phyloP scores from a whole-genome alignment of 2,888 invertebrate genomes.

The Crossocerus cetratus region DNA sequence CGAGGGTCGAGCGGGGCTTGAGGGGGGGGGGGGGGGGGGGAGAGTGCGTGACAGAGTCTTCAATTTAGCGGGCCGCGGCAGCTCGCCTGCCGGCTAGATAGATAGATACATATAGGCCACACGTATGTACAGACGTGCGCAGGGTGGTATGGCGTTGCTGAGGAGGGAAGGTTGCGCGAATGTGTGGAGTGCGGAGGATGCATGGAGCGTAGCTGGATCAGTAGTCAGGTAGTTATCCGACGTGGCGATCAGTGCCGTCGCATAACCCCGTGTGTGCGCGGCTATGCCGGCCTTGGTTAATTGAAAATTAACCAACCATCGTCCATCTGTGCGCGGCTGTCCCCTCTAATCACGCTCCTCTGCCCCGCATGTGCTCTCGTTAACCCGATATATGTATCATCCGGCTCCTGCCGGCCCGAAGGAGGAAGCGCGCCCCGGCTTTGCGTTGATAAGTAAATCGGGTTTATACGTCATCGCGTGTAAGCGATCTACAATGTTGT shows the following conservation, averaged over 20 bases:
- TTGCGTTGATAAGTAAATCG: constrained; percentile 44
- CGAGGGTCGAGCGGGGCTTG: not conserved
- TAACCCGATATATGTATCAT: constrained; percentile 51
- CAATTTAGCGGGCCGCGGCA: no score
- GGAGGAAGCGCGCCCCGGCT: not conserved
- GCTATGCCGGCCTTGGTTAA: constrained; percentile 56
- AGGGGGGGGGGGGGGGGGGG: not conserved
- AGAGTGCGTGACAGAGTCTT: not conserved
- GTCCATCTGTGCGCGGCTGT: constrained; percentile 62
- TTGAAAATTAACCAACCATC: constrained; percentile 71
- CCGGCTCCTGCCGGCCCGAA: constrained; percentile 6
- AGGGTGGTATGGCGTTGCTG: not conserved
- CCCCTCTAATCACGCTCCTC: constrained; percentile 67
- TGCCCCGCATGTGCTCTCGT: constrained; percentile 47
- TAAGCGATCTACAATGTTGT: constrained; percentile 26
- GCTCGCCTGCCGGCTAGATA: not conserved
- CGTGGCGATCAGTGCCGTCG: constrained; percentile 34
- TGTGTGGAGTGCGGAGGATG: constrained; percentile 15
- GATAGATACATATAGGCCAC: no score
- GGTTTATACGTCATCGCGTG: constrained; percentile 36
- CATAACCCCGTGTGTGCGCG: constrained; percentile 40
- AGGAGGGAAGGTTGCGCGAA: not conserved
- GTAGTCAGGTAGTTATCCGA: constrained; percentile 41
- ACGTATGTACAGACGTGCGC: not conserved
- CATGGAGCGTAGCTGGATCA: constrained; percentile 23